Percentiles rank a stretch among this genome's conserved stretches.
Conservation (phyloP, 2,888 invertebrate species). For the Phengaris alcon region DNA sequence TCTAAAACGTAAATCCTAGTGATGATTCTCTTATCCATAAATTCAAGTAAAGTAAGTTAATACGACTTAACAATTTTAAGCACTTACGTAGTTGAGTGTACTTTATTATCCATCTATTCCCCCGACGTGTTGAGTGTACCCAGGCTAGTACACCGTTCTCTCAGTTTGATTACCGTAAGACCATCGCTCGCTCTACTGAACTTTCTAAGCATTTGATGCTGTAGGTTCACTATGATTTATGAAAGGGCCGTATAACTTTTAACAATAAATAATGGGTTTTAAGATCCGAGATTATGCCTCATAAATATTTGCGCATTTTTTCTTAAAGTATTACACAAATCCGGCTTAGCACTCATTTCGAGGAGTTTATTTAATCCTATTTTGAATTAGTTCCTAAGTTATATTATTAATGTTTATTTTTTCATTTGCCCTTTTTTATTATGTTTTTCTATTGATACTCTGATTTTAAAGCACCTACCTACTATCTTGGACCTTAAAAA, state of each 20-base stretch:
- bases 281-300: slow-evolving; percentile 12
- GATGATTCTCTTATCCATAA: slow-evolving; percentile 28
- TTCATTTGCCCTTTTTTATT: no score
- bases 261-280: slow-evolving; percentile 24
- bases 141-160: slow-evolving; percentile 41
- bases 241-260: slow-evolving; percentile 25
- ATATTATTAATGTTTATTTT: no score
- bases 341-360: slow-evolving; percentile 3
- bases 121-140: slow-evolving; percentile 23
- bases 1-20: no score
- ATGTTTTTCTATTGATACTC: not conserved
- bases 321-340: not conserved
- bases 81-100: slow-evolving; percentile 14
- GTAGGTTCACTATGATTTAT: slow-evolving; percentile 45
- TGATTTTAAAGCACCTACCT: no score
- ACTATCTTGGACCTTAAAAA: no score
- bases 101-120: slow-evolving; percentile 24
- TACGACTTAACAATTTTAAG: not conserved
- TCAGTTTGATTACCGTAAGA: slow-evolving; percentile 65
- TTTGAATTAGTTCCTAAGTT: not conserved
- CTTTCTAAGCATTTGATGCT: slow-evolving; percentile 58
- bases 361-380: not conserved
- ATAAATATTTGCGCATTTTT: slow-evolving; percentile 10
- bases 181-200: slow-evolving; percentile 53
- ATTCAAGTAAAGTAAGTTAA: slow-evolving; percentile 30